Base-by-base conservation (phyloP, 2,113 vertebrate species). In the Pelodiscus sinensis region DNA sequence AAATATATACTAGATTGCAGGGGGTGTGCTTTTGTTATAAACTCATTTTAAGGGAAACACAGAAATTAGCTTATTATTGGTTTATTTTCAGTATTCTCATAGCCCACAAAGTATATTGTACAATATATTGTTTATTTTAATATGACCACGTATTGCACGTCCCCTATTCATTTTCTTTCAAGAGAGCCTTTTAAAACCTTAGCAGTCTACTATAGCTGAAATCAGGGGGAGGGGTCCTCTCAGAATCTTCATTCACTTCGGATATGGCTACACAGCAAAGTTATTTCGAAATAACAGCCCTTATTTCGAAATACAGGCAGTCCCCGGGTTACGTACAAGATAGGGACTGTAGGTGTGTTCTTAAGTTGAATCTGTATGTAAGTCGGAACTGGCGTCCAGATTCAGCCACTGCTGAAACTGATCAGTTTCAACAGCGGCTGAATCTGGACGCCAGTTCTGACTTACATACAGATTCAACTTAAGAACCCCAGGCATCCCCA, bases 131-230 rank as follows among this genome's bases (percentile, higher is more conserved):
- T 86, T 88, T 85, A 77, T 85, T 79, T 73, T n/a, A 90, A 80
- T 9, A 68, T 19, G 16, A 16, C 31, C n/a, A 18, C n/a, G 15
- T 68, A 71, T 71, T 21, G 65, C 65, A 71, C 4, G 31, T 73
- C 55, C 78, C 80, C 85, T 50, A 22, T 73, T 91, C 78, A 84
- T 88, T 77, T 82, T 94, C 91, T 57, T 85, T 75, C 84, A 92
- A 96, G 94, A 93, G 35, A 91, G 22, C 51, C 56, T 11, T 91
- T 35, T 71, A 71, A n/a, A 80, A 91, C 0, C 65, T 91, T 93
- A 91, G 86, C 91, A 75, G 52, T 58, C 88, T 82, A 75, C 19
- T 79, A 90, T 92, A 93, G 78, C 82, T 94, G 80, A 95, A 94
- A 91, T 93, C 84, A 92, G 92, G 94, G 31, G 14, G 57, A 8